Conservation (phyloP, 1,140 invertebrate species). For the Trinorchestia longiramus region DNA sequence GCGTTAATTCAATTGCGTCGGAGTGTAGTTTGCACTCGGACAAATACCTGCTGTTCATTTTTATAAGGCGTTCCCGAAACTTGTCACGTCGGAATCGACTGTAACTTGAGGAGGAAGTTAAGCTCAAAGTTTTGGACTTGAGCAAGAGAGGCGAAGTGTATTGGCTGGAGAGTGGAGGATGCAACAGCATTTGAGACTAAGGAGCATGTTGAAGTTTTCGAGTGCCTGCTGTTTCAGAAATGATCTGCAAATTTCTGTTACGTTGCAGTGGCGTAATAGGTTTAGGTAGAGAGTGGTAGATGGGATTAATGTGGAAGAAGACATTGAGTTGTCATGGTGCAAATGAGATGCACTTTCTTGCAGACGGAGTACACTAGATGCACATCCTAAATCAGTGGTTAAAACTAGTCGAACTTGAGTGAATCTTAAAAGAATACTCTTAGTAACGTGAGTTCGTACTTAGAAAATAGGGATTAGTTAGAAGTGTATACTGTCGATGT, state of each 20-base stretch:
- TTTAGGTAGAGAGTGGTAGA: background rate
- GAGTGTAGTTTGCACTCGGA: slow-evolving; percentile 37
- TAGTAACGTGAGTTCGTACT: background rate
- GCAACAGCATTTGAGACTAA: background rate
- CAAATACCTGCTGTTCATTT: slow-evolving; percentile 42
- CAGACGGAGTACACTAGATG: background rate
- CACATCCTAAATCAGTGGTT: background rate
- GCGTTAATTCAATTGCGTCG: background rate
- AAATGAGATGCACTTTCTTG: background rate
- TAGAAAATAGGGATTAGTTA: background rate
- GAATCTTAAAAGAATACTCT: background rate
- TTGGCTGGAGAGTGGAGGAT: background rate
- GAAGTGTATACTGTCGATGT: background rate
- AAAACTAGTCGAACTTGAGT: background rate
- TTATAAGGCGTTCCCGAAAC: background rate
- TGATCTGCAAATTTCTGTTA: background rate
- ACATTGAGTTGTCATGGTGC: background rate
- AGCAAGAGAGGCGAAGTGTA: slow-evolving; percentile 2
- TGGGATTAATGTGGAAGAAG: background rate
- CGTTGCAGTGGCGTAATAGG: background rate
- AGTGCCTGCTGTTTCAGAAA: background rate
- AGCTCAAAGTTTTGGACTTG: background rate
- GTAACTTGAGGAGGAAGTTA: slow-evolving; percentile 18
- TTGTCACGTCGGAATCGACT: slow-evolving; percentile 33
- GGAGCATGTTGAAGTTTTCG: background rate